Evolutionary conservation across 2,797 vertebrate species (phyloP).

Genomic region (Cryptoblepharus egeriae): DNA sequence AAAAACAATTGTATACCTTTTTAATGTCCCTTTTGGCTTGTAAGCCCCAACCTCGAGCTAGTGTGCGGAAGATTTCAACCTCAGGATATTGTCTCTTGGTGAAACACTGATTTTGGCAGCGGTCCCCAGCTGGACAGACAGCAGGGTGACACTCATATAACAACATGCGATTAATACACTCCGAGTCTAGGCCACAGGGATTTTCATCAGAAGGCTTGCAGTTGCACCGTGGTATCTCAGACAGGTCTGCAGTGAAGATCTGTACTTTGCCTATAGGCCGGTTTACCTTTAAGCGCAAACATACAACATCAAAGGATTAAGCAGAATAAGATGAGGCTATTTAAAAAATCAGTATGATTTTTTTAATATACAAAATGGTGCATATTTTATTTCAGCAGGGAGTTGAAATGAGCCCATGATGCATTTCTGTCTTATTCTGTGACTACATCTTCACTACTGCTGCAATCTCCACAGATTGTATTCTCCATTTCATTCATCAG

Average conservation of each 20-base stretch:
- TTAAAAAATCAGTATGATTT: not conserved
- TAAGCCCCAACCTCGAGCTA: conserved; percentile 96
- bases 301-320: not conserved
- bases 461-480: not conserved
- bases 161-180: conserved; percentile 98
- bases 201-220: conserved; percentile 93
- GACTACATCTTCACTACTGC: not conserved
- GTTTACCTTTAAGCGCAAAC: conserved; percentile 83
- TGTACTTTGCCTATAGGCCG: conserved; percentile 95
- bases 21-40: conserved; percentile 92
- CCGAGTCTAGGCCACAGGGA: conserved; percentile 93
- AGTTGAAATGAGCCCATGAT: not conserved
- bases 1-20: conserved; percentile 80
- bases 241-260: conserved; percentile 94
- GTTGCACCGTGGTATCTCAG: conserved; percentile 95
- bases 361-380: not conserved
- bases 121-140: conserved; percentile 90
- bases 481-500: not conserved
- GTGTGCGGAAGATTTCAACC: conserved; percentile 94
- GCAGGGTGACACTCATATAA: conserved; percentile 96
- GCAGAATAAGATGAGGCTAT: not conserved
- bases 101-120: conserved; percentile 96
- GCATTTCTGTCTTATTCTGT: not conserved
- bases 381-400: no score
- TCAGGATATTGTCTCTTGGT: conserved; percentile 94